phyloP scores from a whole-genome alignment of 2,797 vertebrate species.

The Ctenopoma kingsleyae region DNA sequence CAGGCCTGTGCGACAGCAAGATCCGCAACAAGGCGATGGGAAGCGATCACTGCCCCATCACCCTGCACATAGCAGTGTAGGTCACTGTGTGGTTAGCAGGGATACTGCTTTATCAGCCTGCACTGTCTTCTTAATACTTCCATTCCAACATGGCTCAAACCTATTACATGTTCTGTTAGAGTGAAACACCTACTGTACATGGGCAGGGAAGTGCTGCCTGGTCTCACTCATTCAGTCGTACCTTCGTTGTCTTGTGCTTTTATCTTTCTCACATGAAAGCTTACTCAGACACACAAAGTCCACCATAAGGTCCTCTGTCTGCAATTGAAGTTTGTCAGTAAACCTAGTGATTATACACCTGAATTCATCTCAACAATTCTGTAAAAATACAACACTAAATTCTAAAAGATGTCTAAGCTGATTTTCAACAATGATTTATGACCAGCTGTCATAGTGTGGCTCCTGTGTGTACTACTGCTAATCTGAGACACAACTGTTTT shows the following conservation, averaged over 20 bases:
- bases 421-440: constrained; percentile 10
- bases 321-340: constrained; percentile 25
- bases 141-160: constrained; percentile 11
- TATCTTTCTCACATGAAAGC: constrained; percentile 8
- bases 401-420: constrained; percentile 44
- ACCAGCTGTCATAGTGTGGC: background rate
- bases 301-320: constrained; percentile 7
- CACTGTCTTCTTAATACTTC: constrained; percentile 13
- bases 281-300: background rate
- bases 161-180: background rate
- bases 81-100: background rate
- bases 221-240: constrained; percentile 19
- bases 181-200: background rate
- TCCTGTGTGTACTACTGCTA: constrained; percentile 15
- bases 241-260: constrained; percentile 15
- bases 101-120: background rate
- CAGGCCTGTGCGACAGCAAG: constrained; percentile 91
- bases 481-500: background rate
- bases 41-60: constrained; percentile 94
- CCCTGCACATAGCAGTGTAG: constrained; percentile 87
- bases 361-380: constrained; percentile 7
- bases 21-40: constrained; percentile 90
- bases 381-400: constrained; percentile 56
- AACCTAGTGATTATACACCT: constrained; percentile 2
- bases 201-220: background rate